Evolutionary conservation across 1,140 invertebrate genomes (phyloP).

Genomic region (Drosophila simulans): DNA sequence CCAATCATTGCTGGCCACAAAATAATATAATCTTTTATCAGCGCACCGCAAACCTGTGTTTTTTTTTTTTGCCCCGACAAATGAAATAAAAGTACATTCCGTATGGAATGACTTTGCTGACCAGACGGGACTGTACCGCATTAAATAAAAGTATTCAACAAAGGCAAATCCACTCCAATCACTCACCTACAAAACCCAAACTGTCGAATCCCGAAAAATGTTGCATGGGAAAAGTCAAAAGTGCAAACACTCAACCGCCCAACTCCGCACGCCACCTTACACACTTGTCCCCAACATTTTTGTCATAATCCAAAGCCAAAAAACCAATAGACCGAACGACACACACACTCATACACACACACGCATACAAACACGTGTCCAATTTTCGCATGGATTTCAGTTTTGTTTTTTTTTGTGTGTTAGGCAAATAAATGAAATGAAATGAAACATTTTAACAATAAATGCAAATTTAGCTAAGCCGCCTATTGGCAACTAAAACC

Average conservation of each 20-base stretch:
- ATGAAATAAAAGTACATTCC: neutral
- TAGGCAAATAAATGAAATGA: slow-evolving; percentile 74
- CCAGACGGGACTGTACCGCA: slow-evolving; percentile 18
- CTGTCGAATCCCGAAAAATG: neutral
- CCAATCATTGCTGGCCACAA: slow-evolving; percentile 1
- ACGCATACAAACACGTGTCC: slow-evolving; percentile 48
- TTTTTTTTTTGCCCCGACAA: neutral
- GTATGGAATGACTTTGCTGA: slow-evolving; percentile 2
- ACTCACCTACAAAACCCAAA: neutral
- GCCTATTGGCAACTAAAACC: slow-evolving; percentile 66
- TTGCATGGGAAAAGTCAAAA: slow-evolving; percentile 37
- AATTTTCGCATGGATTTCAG: slow-evolving; percentile 59
- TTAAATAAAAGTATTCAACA: slow-evolving; percentile 5
- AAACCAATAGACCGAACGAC: slow-evolving; percentile 70
- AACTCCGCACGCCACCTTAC: slow-evolving; percentile 14
- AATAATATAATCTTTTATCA: neutral
- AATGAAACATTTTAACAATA: slow-evolving; percentile 83
- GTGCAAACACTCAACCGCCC: slow-evolving; percentile 25
- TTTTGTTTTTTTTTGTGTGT: slow-evolving; percentile 20
- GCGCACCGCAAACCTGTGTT: neutral
- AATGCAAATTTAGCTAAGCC: slow-evolving; percentile 81
- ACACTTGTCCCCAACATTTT: slow-evolving; percentile 49
- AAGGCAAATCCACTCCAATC: slow-evolving; percentile 31
- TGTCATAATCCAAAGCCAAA: slow-evolving; percentile 81
- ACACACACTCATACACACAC: slow-evolving; percentile 10